Evolutionary conservation across 2,888 invertebrate genomes (phyloP).

Genomic region (Ophioninae sp.): DNA sequence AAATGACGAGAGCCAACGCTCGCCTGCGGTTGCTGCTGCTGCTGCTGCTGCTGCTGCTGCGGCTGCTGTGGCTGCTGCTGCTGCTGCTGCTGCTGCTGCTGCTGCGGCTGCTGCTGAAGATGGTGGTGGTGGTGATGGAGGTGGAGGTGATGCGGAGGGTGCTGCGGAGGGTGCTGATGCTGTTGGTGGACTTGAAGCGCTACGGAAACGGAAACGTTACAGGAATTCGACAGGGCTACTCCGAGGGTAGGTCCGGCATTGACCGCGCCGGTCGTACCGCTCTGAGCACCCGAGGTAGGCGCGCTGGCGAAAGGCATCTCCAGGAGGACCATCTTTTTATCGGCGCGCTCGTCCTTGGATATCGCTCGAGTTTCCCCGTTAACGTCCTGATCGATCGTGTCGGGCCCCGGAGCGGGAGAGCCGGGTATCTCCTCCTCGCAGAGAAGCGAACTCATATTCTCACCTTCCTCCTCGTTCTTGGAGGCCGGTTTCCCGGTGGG

Average conservation of each 20-base stretch:
- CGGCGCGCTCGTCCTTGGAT: conserved; percentile 81
- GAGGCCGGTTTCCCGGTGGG: conserved; percentile 58
- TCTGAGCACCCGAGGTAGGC: conserved; percentile 82
- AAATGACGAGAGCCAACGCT: conserved; percentile 44
- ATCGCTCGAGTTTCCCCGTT: conserved; percentile 63
- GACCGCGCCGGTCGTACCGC: conserved; percentile 67
- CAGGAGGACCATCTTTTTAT: conserved; percentile 80
- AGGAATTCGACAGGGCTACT: conserved; percentile 69
- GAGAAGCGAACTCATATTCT: conserved; percentile 88
- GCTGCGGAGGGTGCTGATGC: conserved; percentile 64
- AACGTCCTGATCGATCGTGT: conserved; percentile 71
- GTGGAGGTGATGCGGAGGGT: not conserved
- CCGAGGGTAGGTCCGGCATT: conserved; percentile 65
- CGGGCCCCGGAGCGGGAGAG: conserved; percentile 89
- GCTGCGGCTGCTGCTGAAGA: conserved; percentile 67
- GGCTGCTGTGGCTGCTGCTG: conserved; percentile 29
- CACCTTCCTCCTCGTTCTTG: conserved; percentile 82
- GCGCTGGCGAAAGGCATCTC: conserved; percentile 89
- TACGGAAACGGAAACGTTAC: conserved; percentile 64
- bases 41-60: conserved; percentile 70
- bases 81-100: conserved; percentile 69
- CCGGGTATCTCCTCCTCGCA: conserved; percentile 96
- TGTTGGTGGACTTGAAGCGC: conserved; percentile 70
- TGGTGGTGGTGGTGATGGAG: conserved; percentile 69
- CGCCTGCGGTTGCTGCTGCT: conserved; percentile 67